Base-by-base conservation (phyloP, 2,797 vertebrate species). In the Champsocephalus gunnari region DNA sequence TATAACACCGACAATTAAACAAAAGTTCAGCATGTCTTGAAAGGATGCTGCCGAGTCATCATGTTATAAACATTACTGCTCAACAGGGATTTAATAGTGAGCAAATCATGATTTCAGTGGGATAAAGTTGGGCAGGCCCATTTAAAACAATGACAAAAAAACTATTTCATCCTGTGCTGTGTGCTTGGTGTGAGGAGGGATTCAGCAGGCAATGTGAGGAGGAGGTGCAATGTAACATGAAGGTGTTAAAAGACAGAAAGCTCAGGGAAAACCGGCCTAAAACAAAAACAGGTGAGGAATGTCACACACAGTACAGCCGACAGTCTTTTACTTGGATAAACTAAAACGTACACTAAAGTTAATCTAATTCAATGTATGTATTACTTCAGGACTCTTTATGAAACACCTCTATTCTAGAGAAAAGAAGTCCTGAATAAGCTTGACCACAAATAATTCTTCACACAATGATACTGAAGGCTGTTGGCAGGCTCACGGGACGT, bases 221-320 rank as follows among this genome's bases (percentile, higher is more conserved):
- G 70, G 73, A 77, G 81, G 84, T 69, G 79, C 64, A 71, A 77
- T 54, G 34, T 87, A 75, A 69, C 88, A 79, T 44, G 66, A 38
- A 45, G 38, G 53, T 68, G 77, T 50, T 69, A 82, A 81, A 77
- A 79, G 71, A 81, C 32, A 79, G 47, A 77, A 71, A 59, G 64
- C 73, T 74, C 43, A 63, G 51, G 59, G 58, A 76, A 65, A 82
- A 58, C 14, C 67, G 19, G 59, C 34, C 57, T 69, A 50, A 65
- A 85, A 28, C 24, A 28, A 76, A 75, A 80, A 77, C 69, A 45
- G 64, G 24, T 72, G 68, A 64, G 66, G 64, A 83, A 86, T 69
- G 72, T 57, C 64, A 73, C 70, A 65, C 14, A 47, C 72, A 71
- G 61, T 74, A 61, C 28, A 8, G 16, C 51, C 21, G 60, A 64